A percentile compares a stretch with the other conserved stretches of the same genome.
Conservation (phyloP, 1,140 invertebrate species). For the Drosophila cardini region DNA sequence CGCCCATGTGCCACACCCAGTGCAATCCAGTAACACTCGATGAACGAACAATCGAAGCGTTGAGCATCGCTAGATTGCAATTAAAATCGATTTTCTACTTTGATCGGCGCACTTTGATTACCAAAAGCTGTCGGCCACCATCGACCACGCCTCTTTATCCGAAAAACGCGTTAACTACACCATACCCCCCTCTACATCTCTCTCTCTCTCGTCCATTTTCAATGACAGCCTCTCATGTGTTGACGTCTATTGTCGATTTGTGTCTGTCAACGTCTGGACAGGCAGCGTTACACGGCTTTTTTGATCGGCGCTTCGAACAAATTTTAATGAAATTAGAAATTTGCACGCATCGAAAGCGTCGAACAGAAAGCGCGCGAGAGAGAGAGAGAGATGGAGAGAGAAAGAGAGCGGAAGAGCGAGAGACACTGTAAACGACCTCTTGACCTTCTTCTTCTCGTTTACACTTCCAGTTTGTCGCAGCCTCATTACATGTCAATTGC, state of each 20-base stretch:
- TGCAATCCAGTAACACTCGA: neutral
- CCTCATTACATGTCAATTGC: conserved; percentile 66
- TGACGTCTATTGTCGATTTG: conserved; percentile 80
- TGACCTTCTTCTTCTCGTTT: neutral
- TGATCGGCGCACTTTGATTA: conserved; percentile 74
- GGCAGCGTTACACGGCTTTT: conserved; percentile 24
- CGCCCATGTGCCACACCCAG: neutral
- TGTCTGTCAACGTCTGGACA: conserved; percentile 74
- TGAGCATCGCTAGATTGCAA: conserved; percentile 68
- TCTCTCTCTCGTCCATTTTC: neutral
- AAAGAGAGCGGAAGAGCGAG: neutral
- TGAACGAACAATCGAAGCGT: conserved; percentile 57
- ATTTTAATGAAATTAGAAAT: conserved; percentile 81
- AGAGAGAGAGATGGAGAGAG: neutral
- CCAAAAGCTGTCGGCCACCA: conserved; percentile 53
- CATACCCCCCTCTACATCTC: neutral
- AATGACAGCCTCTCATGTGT: conserved; percentile 25
- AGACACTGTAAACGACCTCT: neutral
- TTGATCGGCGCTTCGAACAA: conserved; percentile 50
- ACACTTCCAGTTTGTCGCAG: neutral
- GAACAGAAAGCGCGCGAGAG: conserved; percentile 40
- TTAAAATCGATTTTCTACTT: conserved; percentile 80
- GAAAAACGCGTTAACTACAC: neutral
- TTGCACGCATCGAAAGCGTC: conserved; percentile 52
- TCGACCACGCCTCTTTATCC: conserved; percentile 20